phyloP scores from a whole-genome alignment of 2,113 vertebrate species.

The Microtus montanus region DNA sequence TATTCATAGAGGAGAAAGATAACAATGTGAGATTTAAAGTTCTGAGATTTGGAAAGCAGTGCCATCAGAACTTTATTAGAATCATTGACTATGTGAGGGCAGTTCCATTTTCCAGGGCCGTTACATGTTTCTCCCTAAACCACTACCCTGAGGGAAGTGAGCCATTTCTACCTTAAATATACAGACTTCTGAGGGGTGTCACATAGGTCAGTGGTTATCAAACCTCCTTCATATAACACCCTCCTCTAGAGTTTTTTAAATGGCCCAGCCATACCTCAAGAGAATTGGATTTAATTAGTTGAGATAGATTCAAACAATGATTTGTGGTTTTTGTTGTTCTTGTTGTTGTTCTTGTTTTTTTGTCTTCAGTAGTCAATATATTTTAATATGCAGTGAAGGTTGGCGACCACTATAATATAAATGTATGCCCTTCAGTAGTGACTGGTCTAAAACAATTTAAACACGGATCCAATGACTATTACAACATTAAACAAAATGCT shows the following conservation, averaged over 20 bases:
- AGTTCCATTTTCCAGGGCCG: too few species aligned
- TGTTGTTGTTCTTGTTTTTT: not conserved
- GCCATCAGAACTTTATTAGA: too few species aligned
- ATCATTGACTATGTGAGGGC: too few species aligned
- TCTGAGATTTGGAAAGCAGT: too few species aligned
- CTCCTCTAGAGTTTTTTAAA: not conserved
- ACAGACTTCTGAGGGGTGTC: not conserved
- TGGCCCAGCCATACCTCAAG: not conserved
- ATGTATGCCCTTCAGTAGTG: not conserved
- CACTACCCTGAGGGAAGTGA: too few species aligned
- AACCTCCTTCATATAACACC: not conserved
- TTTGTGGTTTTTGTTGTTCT: too few species aligned
- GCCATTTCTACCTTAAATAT: slow-evolving; percentile 32
- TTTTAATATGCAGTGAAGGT: not conserved
- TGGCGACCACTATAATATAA: not conserved
- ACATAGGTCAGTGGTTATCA: slow-evolving; percentile 19
- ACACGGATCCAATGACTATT: not conserved
- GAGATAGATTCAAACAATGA: not conserved
- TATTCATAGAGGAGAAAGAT: not conserved
- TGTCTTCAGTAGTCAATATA: not conserved
- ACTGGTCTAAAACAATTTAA: not conserved
- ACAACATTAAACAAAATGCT: not conserved
- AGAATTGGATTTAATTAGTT: slow-evolving; percentile 28
- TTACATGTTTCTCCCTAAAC: too few species aligned
- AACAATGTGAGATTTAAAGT: too few species aligned